phyloP scores from a whole-genome alignment of 2,113 vertebrate species.

The Orthonyx spaldingii region DNA sequence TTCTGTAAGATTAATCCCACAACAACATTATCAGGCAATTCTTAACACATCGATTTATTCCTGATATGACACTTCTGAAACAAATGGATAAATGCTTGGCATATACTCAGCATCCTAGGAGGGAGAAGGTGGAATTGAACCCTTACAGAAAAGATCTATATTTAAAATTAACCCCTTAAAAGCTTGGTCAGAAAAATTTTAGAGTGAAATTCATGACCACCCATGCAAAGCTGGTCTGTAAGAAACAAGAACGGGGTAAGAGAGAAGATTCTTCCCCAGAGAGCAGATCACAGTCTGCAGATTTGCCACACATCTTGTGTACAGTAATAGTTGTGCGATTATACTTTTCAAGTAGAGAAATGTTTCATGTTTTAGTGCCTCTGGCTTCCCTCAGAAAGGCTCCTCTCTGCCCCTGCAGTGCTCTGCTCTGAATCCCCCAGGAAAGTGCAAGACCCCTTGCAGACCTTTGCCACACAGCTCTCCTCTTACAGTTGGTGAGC shows the following conservation, averaged over 20 bases:
- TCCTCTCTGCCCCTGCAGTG: neutral
- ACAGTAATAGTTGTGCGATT: neutral
- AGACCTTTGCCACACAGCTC: neutral
- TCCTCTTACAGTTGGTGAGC: neutral
- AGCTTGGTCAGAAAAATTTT: neutral
- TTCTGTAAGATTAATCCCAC: slow-evolving; percentile 78
- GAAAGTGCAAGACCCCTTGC: neutral
- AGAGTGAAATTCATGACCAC: neutral
- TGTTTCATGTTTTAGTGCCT: neutral
- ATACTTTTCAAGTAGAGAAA: neutral
- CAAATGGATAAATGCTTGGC: slow-evolving; percentile 64
- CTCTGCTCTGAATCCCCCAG: neutral
- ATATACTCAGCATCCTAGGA: slow-evolving; percentile 52
- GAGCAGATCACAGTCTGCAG: neutral
- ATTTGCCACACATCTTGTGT: neutral
- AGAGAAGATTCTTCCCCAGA: neutral
- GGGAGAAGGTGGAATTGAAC: slow-evolving; percentile 4
- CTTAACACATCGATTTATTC: slow-evolving; percentile 74
- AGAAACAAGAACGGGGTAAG: neutral
- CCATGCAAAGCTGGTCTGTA: neutral
- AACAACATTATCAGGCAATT: slow-evolving; percentile 77
- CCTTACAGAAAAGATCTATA: neutral
- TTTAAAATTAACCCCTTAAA: slow-evolving; percentile 61
- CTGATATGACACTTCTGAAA: slow-evolving; percentile 73
- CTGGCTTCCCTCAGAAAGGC: neutral